Conservation (phyloP, 2,113 vertebrate species). For the Carlito syrichta region DNA sequence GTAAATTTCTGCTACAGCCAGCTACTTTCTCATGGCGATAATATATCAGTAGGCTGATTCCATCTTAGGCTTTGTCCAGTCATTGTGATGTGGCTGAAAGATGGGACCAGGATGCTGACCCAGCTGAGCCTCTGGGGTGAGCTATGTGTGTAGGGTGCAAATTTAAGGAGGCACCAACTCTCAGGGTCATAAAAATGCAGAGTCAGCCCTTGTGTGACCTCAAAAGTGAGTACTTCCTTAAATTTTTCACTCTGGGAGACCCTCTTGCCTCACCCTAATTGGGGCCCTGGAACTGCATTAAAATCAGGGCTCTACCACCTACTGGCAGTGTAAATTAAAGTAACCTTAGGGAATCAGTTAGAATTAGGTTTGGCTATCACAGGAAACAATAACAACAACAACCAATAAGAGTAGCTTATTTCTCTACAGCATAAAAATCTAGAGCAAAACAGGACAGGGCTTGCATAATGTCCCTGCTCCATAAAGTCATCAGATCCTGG, state of each 20-base stretch:
- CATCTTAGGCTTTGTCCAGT: neutral
- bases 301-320: neutral
- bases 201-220: neutral
- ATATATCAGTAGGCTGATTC: neutral
- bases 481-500: neutral
- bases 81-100: neutral
- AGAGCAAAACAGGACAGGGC: neutral
- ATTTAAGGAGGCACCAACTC: neutral
- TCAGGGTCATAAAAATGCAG: neutral
- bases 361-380: neutral
- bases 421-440: neutral
- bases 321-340: neutral
- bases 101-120: neutral
- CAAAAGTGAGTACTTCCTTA: neutral
- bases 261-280: neutral
- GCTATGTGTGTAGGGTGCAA: rapidly evolving
- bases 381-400: too few species aligned
- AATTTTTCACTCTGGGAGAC: neutral
- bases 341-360: neutral
- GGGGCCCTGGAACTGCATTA: neutral
- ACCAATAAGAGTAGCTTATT: neutral
- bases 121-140: neutral
- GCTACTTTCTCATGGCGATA: neutral
- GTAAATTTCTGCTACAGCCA: neutral
- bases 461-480: neutral